Evolutionary conservation across 2,797 vertebrate species (phyloP).

Genomic region (Sternarchorhynchus goeldii): DNA sequence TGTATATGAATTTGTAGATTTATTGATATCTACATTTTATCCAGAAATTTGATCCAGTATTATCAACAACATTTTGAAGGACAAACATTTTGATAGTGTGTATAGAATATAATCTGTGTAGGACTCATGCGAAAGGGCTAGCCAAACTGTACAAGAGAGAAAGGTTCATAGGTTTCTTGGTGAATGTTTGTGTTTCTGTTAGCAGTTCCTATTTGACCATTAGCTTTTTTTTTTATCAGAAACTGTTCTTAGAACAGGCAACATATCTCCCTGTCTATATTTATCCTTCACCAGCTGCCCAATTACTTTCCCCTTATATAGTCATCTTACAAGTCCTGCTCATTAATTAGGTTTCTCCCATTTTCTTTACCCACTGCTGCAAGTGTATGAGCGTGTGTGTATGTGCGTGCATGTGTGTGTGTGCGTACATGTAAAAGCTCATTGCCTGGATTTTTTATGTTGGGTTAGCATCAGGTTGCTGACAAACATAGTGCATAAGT

Average conservation of each 20-base stretch:
- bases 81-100: too few relatives aligned
- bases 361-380: constrained; percentile 49
- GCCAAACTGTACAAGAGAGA: too few relatives aligned
- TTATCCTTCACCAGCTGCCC: constrained; percentile 58
- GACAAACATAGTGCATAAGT: constrained; percentile 71
- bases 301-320: constrained; percentile 64
- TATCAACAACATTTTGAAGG: too few relatives aligned
- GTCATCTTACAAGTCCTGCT: constrained; percentile 61
- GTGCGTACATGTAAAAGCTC: constrained; percentile 53
- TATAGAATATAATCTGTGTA: too few relatives aligned
- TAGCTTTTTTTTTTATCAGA: neutral
- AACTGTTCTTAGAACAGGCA: constrained; percentile 28
- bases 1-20: too few relatives aligned
- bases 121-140: too few relatives aligned
- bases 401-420: constrained; percentile 53
- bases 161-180: neutral
- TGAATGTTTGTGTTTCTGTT: constrained; percentile 57
- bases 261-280: constrained; percentile 61
- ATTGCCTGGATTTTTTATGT: constrained; percentile 36
- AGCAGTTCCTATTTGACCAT: neutral
- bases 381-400: constrained; percentile 57
- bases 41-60: too few relatives aligned
- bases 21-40: too few relatives aligned
- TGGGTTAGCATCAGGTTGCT: constrained; percentile 26
- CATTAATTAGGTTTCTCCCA: constrained; percentile 68